Base-by-base conservation (phyloP, 1,140 invertebrate species). In the Diploscapter pachys region DNA sequence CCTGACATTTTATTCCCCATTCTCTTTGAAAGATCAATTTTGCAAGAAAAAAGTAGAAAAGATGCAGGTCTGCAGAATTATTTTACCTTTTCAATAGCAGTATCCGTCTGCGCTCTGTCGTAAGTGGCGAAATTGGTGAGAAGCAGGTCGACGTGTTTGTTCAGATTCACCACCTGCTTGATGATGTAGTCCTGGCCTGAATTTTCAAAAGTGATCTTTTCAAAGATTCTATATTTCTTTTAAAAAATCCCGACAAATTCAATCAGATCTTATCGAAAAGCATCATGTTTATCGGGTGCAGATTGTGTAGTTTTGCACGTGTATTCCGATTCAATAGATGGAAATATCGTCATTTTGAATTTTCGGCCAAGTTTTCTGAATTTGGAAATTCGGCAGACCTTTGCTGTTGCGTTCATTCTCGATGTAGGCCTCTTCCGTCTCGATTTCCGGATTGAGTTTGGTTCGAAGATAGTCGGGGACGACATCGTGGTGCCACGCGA, bases 401-500 rank as follows among this genome's bases (percentile, higher is more conserved):
- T 76, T 76, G 3, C 48, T 52, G 51, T 52, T 65, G 51, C 64
- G 52, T 13, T 79, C 77, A 4, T 49, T 57, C 5, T 79, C 77
- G 3, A 79, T 54, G 48, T 52, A 51, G 2, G 9, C 3, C 64
- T 79, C 78, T 65, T 79, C 75, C 5, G 70, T 53, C 66, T 94
- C 87, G 11, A 87, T 83, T 71, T 88, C 91, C 3, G 94, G 94
- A 86, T 96, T 94, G n/a, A 93, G 91, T 86, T 96, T 96, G 0
- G 95, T 98, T 76, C 95, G 88, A 63, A 98, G 87, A 86, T 96
- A 93, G 87, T 97, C 93, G 0, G 95, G 95, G 3, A 96, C 94
- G 75, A 96, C 86, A 75, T 89, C 89, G 83, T 90, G 89, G 79
- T 88, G 89, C 73, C 89, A 89, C 51, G 86, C 82, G 5, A 82